A percentile compares a stretch with the other conserved stretches of the same genome.
phyloP scores from a whole-genome alignment of 37 sponge, comb jelly and placozoan genomes.

The Geodia barretti region DNA sequence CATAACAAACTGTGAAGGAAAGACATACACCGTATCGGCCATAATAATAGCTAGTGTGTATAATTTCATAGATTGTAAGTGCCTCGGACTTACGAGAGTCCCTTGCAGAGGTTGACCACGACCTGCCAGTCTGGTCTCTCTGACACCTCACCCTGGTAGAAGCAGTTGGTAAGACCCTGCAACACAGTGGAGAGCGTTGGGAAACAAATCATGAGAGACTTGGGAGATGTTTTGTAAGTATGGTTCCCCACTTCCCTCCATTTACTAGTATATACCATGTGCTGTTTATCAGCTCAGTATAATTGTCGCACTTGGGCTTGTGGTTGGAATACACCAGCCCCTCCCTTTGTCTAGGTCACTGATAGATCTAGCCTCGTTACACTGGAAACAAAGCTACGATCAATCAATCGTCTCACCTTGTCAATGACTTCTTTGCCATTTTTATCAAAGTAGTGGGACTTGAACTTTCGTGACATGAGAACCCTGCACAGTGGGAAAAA shows the following conservation, averaged over 20 bases:
- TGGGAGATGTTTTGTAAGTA: too few relatives aligned
- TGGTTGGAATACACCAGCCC: too few relatives aligned
- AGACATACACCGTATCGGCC: too few relatives aligned
- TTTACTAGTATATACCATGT: too few relatives aligned
- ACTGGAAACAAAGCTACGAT: too few relatives aligned
- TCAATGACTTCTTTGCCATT: constrained; percentile 30
- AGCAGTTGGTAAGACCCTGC: constrained; percentile 63
- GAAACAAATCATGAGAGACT: neutral
- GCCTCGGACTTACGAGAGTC: constrained; percentile 63
- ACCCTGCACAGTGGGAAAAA: neutral
- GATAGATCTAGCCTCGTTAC: too few relatives aligned
- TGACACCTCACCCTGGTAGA: constrained; percentile 66
- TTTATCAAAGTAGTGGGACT: constrained; percentile 27
- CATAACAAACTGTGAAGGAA: too few relatives aligned
- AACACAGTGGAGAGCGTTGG: neutral
- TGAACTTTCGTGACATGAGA: constrained; percentile 13
- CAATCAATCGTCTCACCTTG: constrained; percentile 16
- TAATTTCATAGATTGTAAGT: too few relatives aligned
- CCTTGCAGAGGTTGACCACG: constrained; percentile 57
- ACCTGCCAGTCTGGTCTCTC: constrained; percentile 54
- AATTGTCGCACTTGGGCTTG: too few relatives aligned
- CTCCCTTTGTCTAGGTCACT: too few relatives aligned
- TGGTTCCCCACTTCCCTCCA: too few relatives aligned
- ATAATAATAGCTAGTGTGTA: too few relatives aligned
- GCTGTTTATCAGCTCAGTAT: neutral